Evolutionary conservation across 1,140 invertebrate genomes (phyloP).

Genomic region (Drosophila pallidifrons): DNA sequence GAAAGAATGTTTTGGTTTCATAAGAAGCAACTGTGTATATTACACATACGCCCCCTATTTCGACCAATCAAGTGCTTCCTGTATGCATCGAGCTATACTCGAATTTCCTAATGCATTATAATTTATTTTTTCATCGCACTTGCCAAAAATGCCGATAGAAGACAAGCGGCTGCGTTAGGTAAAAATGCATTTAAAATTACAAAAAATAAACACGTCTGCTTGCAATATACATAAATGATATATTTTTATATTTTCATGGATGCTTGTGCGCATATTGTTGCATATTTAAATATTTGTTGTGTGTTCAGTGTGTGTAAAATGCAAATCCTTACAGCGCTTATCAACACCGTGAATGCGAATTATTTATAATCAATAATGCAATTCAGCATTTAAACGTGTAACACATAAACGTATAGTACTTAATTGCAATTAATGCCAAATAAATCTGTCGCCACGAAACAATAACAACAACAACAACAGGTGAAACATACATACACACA

Average conservation of each 20-base stretch:
- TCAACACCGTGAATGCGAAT: neutral
- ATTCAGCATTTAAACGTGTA: slow-evolving; percentile 2
- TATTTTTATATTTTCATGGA: neutral
- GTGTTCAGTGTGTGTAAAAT: slow-evolving; percentile 1
- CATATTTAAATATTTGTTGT: neutral
- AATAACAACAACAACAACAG: slow-evolving; percentile 50
- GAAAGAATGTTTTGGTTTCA: slow-evolving; percentile 1
- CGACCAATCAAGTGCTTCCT: slow-evolving; percentile 54
- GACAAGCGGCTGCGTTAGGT: slow-evolving; percentile 27
- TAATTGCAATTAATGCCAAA: slow-evolving; percentile 63
- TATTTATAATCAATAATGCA: slow-evolving; percentile 7
- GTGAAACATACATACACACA: slow-evolving; percentile 25
- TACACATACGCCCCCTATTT: slow-evolving; percentile 66
- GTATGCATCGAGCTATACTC: slow-evolving; percentile 23
- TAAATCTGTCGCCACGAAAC: slow-evolving; percentile 70
- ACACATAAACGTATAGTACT: slow-evolving; percentile 29
- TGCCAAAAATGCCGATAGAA: slow-evolving; percentile 51
- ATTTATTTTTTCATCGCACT: slow-evolving; percentile 24
- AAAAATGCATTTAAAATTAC: slow-evolving; percentile 23
- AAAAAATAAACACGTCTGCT: slow-evolving; percentile 4
- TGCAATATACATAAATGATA: neutral
- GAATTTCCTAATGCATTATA: slow-evolving; percentile 46
- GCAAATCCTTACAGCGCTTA: slow-evolving; percentile 25
- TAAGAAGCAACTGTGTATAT: slow-evolving; percentile 40
- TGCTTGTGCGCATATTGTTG: neutral